Conservation (phyloP, 2,113 vertebrate genomes). For the Sakesphorus luctuosus region DNA sequence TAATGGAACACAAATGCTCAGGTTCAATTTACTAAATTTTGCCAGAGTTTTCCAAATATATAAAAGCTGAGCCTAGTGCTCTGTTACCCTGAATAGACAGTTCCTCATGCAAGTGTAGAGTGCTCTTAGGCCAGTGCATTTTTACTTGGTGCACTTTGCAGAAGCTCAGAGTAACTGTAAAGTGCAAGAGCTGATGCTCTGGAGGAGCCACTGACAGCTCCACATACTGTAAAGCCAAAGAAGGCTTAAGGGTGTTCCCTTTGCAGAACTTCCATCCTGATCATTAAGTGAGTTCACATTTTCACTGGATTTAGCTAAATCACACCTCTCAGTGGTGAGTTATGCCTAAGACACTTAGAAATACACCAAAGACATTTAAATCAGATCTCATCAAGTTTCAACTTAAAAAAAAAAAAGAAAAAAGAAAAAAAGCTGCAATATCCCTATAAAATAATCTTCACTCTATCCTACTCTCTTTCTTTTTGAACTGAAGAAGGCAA, state of each 20-base stretch:
- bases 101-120: neutral
- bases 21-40: constrained; percentile 1
- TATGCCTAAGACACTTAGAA: neutral
- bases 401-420: neutral
- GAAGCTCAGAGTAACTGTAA: neutral
- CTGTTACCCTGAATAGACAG: neutral
- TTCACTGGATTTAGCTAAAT: neutral
- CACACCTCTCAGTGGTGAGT: neutral
- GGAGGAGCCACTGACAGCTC: neutral
- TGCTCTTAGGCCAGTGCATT: neutral
- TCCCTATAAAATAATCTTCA: neutral
- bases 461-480: neutral
- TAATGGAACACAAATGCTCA: neutral
- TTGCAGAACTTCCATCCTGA: neutral
- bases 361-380: neutral
- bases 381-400: neutral
- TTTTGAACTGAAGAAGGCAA: neutral
- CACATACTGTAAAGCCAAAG: neutral
- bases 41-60: neutral
- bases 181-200: neutral
- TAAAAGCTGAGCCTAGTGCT: neutral
- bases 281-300: neutral
- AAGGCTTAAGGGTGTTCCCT: neutral
- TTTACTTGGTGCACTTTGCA: neutral
- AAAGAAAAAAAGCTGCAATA: neutral